Percentiles rank a stretch among this genome's conserved stretches.
These are phyloP conservation scores for Drosophila planitibia DNA, from an alignment of 2,888 invertebrate genomes.

Conservation along the genomic window DNA sequence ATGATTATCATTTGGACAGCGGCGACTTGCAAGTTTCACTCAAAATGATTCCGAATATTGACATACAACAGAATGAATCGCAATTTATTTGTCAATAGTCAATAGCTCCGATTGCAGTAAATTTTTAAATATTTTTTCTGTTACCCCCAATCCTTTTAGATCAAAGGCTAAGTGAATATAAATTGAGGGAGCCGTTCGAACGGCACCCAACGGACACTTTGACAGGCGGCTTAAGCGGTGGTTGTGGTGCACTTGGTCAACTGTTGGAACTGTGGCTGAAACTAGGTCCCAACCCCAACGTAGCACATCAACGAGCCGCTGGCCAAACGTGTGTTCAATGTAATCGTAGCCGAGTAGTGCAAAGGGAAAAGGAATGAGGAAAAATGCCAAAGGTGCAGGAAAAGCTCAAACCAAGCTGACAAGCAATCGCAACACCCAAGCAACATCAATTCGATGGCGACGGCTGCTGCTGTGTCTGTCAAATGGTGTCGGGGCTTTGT, in stretches of 20 bases:
- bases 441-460: conserved; percentile 49
- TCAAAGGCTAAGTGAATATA: neutral
- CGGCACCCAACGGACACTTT: conserved; percentile 53
- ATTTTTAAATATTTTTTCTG: neutral
- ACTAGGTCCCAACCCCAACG: conserved; percentile 5
- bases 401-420: conserved; percentile 1
- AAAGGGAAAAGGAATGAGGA: conserved; percentile 41
- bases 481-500: conserved; percentile 38
- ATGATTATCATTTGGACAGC: neutral
- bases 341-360: conserved; percentile 59
- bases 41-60: neutral
- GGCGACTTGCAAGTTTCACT: neutral
- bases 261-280: conserved; percentile 17
- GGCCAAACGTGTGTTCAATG: conserved; percentile 63
- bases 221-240: conserved; percentile 58
- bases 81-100: neutral
- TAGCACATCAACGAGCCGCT: conserved; percentile 38
- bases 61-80: neutral
- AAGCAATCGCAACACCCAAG: conserved; percentile 40
- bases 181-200: conserved; percentile 22
- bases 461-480: conserved; percentile 26
- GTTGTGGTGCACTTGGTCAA: conserved; percentile 10
- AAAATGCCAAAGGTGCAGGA: conserved; percentile 16
- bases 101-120: neutral
- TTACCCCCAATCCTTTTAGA: neutral